Evolutionary conservation across 2,113 vertebrate genomes (phyloP).

Genomic region (Tetrax tetrax): DNA sequence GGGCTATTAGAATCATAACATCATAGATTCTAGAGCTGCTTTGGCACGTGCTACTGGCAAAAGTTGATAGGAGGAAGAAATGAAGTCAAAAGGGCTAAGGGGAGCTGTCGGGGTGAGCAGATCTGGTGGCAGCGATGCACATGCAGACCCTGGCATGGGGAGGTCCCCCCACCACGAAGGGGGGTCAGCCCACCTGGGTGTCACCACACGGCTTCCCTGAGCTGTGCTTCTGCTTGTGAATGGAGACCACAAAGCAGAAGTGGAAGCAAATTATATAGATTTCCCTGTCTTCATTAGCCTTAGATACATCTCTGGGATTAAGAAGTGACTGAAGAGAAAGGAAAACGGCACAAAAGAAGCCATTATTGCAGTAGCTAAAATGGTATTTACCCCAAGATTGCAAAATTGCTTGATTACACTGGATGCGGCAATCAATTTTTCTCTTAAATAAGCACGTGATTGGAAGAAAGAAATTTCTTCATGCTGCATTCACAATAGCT

Average conservation of each 20-base stretch:
- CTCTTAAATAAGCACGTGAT: slow-evolving; percentile 40
- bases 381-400: neutral
- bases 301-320: neutral
- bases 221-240: neutral
- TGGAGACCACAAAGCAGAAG: neutral
- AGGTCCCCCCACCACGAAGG: fast-evolving
- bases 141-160: fast-evolving
- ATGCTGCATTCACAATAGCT: neutral
- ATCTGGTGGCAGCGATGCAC: neutral
- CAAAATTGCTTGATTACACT: slow-evolving; percentile 21
- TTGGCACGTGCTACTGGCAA: neutral
- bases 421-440: slow-evolving; percentile 20
- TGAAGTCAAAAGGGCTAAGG: neutral
- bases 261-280: neutral
- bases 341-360: neutral
- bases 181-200: neutral
- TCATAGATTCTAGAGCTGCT: neutral
- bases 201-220: fast-evolving
- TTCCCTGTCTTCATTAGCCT: neutral
- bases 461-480: neutral
- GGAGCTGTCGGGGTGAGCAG: neutral
- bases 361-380: neutral
- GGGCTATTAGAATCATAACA: neutral
- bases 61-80: neutral
- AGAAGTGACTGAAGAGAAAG: neutral